Evolutionary conservation across 2,113 vertebrate genomes (phyloP), one percentile per base, ranked within the genome.

Genomic region (Miniopterus natalensis): DNA sequence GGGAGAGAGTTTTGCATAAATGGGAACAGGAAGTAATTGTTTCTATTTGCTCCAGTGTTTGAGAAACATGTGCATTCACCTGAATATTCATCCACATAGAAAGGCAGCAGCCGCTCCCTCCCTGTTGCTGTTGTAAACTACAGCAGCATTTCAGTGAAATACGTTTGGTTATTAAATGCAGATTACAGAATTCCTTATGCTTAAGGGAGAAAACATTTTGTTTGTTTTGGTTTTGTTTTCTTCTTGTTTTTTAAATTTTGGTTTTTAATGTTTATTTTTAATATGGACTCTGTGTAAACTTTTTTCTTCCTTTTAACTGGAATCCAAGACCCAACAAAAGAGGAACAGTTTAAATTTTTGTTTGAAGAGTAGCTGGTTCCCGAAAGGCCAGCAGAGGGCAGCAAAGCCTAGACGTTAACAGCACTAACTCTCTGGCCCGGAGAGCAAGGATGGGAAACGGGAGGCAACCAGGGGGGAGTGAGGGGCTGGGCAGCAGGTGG

Each of bases 381-480:
- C 36, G 21, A 12, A 1, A 0, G 1, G 27, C 74, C 97, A 97
- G 95, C 78, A 97, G 97, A 95, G 97, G 93, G 84, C 94, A 97
- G 95, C 95, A 97, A 95, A 95, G 27, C 59, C 92, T 25, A 84
- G 42, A 31, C 40, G 66, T 49, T 80, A 59, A 83, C 5, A n/a
- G n/a, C n/a, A 3, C 8, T 65, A 25, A n/a, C 51, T 42, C 29
- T 27, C 10, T 20, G 29, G 3, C 29, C 3, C 29, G 57, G 68
- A 14, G 51, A 2, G 2, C 57, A 27, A 85, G 12, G 21, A 55
- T 11, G 13, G 40, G 49, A 88, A 93, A 61, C 6, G n/a, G 15
- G 42, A 49, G 13, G 23, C 21, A 20, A 59, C 57, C 53, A 95
- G 59, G 84, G 55, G 65, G 13, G n/a, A 95, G 57, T 63, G 63